Conservation (phyloP, 2,888 invertebrate species). For the Stenoptilia bipunctidactyla region DNA sequence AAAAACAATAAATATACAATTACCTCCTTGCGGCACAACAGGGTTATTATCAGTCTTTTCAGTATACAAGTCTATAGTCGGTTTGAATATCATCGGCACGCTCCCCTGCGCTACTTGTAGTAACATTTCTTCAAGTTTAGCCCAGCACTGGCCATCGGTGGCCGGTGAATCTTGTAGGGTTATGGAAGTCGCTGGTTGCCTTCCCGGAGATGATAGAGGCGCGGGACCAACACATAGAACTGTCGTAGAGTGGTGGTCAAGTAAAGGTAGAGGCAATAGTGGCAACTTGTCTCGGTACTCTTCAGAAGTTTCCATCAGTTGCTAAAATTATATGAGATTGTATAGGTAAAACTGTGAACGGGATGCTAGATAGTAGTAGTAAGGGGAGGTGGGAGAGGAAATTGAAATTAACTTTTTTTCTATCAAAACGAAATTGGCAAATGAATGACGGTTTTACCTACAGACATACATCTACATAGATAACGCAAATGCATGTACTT, state of each 20-base stretch:
- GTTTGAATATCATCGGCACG: conserved; percentile 82
- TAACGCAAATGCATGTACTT: too few relatives aligned
- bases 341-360: too few relatives aligned
- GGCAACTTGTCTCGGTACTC: conserved; percentile 58
- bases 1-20: conserved; percentile 9
- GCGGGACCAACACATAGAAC: conserved; percentile 76
- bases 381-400: too few relatives aligned
- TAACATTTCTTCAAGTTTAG: conserved; percentile 82
- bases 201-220: conserved; percentile 68
- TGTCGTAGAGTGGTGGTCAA: conserved; percentile 77
- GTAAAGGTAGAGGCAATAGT: conserved; percentile 80
- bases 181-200: conserved; percentile 66
- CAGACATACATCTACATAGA: too few relatives aligned
- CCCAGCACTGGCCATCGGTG: conserved; percentile 68
- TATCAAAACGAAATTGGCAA: too few relatives aligned
- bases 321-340: too few relatives aligned
- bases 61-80: conserved; percentile 81
- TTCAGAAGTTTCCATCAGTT: conserved; percentile 54
- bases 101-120: conserved; percentile 77
- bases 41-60: conserved; percentile 77
- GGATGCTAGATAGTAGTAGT: too few relatives aligned
- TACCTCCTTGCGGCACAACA: conserved; percentile 79
- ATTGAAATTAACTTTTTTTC: too few relatives aligned
- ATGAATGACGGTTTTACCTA: too few relatives aligned
- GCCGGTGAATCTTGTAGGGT: conserved; percentile 36